A percentile compares a stretch with the other conserved stretches of the same genome.
These are phyloP conservation scores for Onychostoma macrolepis DNA, from an alignment of 2,113 vertebrate genomes.

Conservation along the genomic window DNA sequence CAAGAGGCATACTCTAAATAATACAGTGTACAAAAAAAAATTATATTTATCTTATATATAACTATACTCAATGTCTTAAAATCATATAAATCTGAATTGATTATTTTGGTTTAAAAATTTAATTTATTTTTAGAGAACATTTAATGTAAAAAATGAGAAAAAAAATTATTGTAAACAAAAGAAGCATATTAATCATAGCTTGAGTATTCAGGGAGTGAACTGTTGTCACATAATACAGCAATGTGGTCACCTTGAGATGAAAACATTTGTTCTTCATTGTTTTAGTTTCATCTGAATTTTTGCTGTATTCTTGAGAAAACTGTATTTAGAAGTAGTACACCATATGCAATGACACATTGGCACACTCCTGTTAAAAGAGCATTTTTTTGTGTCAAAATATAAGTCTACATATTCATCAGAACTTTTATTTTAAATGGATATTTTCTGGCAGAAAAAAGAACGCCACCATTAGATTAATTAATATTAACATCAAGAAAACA, in stretches of 20 bases:
- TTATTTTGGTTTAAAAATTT: neutral
- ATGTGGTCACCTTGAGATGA: neutral
- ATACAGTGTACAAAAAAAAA: too few relatives aligned
- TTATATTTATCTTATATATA: too few relatives aligned
- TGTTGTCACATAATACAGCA: neutral
- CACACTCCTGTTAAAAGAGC: neutral
- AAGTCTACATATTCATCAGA: neutral
- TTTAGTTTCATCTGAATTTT: neutral
- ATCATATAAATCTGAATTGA: neutral
- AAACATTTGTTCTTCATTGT: conserved; percentile 4
- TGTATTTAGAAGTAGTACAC: neutral
- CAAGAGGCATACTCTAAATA: too few relatives aligned
- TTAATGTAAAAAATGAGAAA: too few relatives aligned
- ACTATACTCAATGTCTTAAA: neutral
- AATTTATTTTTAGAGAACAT: neutral
- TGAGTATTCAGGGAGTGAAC: neutral
- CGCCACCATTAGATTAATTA: neutral
- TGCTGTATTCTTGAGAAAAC: neutral
- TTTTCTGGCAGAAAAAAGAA: neutral
- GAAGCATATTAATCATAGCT: neutral
- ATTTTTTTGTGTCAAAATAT: neutral
- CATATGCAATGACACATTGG: neutral
- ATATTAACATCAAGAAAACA: neutral
- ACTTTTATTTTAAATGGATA: neutral
- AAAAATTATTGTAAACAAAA: neutral